These are phyloP conservation scores for Druon quercuslanigerum DNA, from an alignment of 1,140 invertebrate species.

Conservation along the genomic window DNA sequence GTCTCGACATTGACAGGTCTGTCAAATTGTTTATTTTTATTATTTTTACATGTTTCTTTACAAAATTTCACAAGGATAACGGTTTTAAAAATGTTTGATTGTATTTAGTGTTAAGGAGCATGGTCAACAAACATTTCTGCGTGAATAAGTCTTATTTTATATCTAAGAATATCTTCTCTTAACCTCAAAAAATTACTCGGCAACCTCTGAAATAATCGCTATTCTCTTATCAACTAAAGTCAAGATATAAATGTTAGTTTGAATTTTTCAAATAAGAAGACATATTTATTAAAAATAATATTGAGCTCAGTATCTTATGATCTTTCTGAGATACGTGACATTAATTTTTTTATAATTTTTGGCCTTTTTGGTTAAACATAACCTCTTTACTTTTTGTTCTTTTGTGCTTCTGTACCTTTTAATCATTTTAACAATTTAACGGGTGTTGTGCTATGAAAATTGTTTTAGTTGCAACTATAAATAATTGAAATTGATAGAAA, in stretches of 20 bases:
- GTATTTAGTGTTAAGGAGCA: neutral
- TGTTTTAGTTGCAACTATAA: no score
- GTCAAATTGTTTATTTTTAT: conserved; percentile 23
- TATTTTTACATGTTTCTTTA: neutral
- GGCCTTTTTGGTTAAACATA: neutral
- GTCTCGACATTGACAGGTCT: conserved; percentile 15
- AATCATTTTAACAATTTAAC: no score
- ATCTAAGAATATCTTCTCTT: neutral
- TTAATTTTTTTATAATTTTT: neutral
- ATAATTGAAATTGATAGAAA: no score
- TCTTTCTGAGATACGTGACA: neutral
- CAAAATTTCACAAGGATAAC: neutral
- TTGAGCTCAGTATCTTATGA: neutral
- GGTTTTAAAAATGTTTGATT: neutral
- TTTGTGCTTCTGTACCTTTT: neutral
- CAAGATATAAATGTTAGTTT: no score
- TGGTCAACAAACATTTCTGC: neutral
- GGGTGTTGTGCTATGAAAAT: no score
- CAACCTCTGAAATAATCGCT: neutral
- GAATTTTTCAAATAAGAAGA: no score
- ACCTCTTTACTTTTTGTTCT: neutral
- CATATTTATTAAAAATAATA: no score
- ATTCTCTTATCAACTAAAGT: neutral
- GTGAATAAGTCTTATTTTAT: neutral
- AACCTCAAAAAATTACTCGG: neutral